A percentile compares a stretch with the other conserved stretches of the same genome.
Conservation (phyloP, 1,140 invertebrate species). For the Aphelenchoides avenae region DNA sequence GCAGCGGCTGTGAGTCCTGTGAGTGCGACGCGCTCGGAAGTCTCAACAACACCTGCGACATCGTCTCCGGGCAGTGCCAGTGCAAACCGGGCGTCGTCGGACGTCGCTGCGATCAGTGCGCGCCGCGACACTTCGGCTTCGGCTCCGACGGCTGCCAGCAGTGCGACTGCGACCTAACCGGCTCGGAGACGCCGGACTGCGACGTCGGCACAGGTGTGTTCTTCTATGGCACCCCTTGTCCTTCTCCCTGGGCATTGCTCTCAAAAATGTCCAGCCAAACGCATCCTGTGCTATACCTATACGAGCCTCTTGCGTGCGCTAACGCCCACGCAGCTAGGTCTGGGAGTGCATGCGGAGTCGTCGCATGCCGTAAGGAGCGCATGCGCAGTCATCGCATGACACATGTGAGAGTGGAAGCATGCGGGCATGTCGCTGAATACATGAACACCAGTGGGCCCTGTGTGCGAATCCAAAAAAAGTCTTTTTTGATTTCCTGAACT, state of each 20-base stretch:
- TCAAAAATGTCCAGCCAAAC: too few species aligned
- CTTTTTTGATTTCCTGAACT: too few species aligned
- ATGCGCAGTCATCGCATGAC: too few species aligned
- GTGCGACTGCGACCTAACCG: slow-evolving; percentile 53
- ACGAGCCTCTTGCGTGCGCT: too few species aligned
- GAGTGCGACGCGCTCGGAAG: slow-evolving; percentile 81
- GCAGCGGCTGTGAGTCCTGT: slow-evolving; percentile 73
- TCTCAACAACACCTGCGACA: slow-evolving; percentile 75
- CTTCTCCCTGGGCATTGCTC: background rate
- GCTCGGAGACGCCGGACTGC: slow-evolving; percentile 50
- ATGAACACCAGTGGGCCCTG: too few species aligned
- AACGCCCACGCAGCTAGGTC: too few species aligned
- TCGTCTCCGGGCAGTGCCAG: slow-evolving; percentile 70
- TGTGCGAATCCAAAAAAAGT: too few species aligned
- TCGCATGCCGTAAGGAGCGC: too few species aligned
- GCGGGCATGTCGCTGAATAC: too few species aligned
- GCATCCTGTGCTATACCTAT: too few species aligned
- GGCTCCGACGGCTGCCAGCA: slow-evolving; percentile 65
- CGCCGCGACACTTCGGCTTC: slow-evolving; percentile 81
- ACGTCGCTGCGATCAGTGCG: slow-evolving; percentile 75
- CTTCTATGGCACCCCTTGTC: background rate
- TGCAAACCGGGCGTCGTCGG: slow-evolving; percentile 74
- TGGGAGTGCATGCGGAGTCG: too few species aligned
- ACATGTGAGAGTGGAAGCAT: too few species aligned
- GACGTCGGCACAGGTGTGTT: slow-evolving; percentile 43